Evolutionary conservation across 2,113 vertebrate species (phyloP).

Genomic region (Passer domesticus): DNA sequence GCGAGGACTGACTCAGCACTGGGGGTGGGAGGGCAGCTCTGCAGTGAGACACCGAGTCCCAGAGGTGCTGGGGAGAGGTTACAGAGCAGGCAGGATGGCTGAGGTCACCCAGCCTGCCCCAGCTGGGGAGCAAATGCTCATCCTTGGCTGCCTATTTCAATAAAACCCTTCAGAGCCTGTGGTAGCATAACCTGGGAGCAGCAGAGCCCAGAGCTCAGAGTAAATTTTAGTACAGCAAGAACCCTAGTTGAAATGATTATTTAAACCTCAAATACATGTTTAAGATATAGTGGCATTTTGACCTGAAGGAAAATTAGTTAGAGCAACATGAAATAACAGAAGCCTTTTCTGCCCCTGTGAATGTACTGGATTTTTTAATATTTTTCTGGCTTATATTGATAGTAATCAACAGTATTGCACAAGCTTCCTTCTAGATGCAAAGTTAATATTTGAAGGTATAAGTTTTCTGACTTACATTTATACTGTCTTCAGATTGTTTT

Average conservation of each 20-base stretch:
- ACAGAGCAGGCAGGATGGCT: neutral
- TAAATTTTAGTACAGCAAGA: neutral
- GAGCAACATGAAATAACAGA: no score
- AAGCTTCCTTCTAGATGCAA: neutral
- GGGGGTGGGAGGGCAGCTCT: neutral
- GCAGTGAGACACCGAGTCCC: neutral
- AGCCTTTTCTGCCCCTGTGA: neutral
- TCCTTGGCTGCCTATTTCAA: neutral
- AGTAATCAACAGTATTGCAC: neutral
- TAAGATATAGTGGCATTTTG: neutral
- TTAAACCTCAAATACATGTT: neutral
- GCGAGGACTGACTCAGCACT: neutral
- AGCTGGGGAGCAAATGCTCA: neutral
- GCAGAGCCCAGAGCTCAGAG: neutral
- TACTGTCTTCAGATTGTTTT: neutral
- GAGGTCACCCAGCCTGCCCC: neutral
- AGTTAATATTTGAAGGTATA: neutral
- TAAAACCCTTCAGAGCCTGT: neutral
- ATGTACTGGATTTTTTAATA: neutral
- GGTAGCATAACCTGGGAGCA: neutral
- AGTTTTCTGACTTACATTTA: neutral
- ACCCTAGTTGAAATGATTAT: neutral
- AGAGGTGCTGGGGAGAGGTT: neutral
- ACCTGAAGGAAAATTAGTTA: neutral
- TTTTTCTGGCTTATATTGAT: neutral